Evolutionary conservation across 2,113 vertebrate species (phyloP).

Genomic region (Python bivittatus): DNA sequence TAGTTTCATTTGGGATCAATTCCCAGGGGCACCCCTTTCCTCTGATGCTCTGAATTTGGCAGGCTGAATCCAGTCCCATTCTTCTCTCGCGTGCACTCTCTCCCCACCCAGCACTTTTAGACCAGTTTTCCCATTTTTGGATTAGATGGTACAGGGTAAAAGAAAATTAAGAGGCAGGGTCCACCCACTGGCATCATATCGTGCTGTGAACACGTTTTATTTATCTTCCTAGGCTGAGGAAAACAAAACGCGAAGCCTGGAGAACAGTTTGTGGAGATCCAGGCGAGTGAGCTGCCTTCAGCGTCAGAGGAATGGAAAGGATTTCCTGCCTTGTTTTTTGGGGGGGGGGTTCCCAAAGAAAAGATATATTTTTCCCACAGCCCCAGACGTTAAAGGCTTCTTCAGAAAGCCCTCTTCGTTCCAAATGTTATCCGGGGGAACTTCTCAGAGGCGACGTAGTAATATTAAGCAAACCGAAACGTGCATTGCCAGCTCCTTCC

Average conservation of each 20-base stretch:
- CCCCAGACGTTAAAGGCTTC: slow-evolving; percentile 4
- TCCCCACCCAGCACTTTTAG: not conserved
- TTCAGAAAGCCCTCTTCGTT: slow-evolving; percentile 13
- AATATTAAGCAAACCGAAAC: not conserved
- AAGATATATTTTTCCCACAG: not conserved
- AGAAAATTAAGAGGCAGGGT: slow-evolving; percentile 49
- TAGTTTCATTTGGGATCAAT: slow-evolving; percentile 84
- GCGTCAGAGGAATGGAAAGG: not conserved
- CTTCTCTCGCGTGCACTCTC: not conserved
- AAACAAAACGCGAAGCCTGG: slow-evolving; percentile 13
- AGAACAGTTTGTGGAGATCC: slow-evolving; percentile 6
- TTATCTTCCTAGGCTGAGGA: slow-evolving; percentile 37
- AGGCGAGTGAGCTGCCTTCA: not conserved
- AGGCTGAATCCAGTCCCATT: slow-evolving; percentile 58
- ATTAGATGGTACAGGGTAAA: slow-evolving; percentile 51
- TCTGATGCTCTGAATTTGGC: slow-evolving; percentile 80
- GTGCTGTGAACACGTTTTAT: slow-evolving; percentile 21
- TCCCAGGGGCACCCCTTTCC: slow-evolving; percentile 80
- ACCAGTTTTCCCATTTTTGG: slow-evolving; percentile 25
- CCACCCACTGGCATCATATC: slow-evolving; percentile 26
- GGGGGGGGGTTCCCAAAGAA: not conserved
- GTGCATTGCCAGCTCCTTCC: not conserved
- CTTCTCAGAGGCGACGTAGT: not conserved
- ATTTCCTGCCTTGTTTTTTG: no score
- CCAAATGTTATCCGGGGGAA: not conserved